Evolutionary conservation across 2,113 vertebrate genomes (phyloP), one percentile per base, ranked within the genome.

Genomic region (Phrynosoma platyrhinos): DNA sequence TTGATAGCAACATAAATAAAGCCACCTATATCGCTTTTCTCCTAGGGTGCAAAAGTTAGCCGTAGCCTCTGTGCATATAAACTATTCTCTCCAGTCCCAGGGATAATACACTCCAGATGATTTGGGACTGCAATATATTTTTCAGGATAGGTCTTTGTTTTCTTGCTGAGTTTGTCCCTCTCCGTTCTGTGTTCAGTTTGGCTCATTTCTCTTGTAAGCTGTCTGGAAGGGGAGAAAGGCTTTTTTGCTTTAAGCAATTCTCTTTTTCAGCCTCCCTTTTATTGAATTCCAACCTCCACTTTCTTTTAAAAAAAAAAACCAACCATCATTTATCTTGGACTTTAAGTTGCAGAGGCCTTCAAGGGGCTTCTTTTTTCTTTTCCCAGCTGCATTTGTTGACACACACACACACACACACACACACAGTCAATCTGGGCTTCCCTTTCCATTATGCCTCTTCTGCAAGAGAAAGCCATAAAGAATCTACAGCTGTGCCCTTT

Each of bases 381-480:
- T 95, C 97, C 97, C 98, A 98, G 98, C 98, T 98, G 98, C 97
- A 97, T 98, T 98, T 99, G 98, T 99, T 98, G 98, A 98, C 98
- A 98, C 98, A 98, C 98, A 97, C 96, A 96, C 53, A 98, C 98
- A 98, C 98, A 55, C 53, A 55, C 55, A 58, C 58, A 62, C 58
- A 98, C 98, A 97, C 96, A 96, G 97, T 98, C 98, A 98, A 98
- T 98, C 98, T 97, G 97, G 62, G 74, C 78, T 20, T 9, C 94
- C 95, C 95, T 96, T 96, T 95, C 93, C 92, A 9, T 92, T 91
- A 94, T 91, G 79, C 87, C 75, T 94, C 93, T 91, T 95, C 92
- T 94, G 79, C 42, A 25, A 77, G 68, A 91, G 95, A 94, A 94
- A 96, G 97, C 97, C 97, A 96, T 98, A 98, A 98, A 99, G 98